Percentiles rank a stretch among this genome's conserved stretches.
These are phyloP conservation scores for Bursaphelenchus okinawaensis DNA, from an alignment of 2,888 invertebrate species.

Conservation along the genomic window DNA sequence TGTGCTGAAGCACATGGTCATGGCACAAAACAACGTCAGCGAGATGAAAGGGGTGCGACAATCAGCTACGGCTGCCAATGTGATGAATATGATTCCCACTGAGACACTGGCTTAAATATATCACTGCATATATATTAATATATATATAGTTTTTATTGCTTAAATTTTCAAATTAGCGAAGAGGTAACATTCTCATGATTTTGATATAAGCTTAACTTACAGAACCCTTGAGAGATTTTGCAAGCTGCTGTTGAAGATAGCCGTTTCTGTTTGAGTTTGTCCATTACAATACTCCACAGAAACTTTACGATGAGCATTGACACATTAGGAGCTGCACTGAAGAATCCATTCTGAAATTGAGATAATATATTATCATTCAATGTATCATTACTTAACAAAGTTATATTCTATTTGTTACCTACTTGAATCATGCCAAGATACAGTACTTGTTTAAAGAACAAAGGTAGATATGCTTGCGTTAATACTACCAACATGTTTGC, in stretches of 20 bases:
- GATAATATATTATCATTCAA: background rate
- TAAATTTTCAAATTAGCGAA: no score
- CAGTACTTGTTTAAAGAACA: constrained; percentile 48
- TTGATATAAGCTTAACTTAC: constrained; percentile 16
- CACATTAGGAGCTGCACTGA: constrained; percentile 36
- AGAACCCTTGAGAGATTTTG: constrained; percentile 39
- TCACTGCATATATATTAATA: background rate
- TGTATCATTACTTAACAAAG: background rate
- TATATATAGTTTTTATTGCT: background rate
- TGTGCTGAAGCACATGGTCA: constrained; percentile 34
- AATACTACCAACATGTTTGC: constrained; percentile 39
- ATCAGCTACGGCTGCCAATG: constrained; percentile 23
- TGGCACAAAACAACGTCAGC: constrained; percentile 19
- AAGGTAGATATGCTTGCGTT: constrained; percentile 43
- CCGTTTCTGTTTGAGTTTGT: constrained; percentile 29
- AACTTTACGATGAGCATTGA: constrained; percentile 37
- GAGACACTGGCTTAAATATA: constrained; percentile 29
- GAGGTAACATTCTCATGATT: constrained; percentile 8
- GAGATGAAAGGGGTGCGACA: constrained; percentile 23
- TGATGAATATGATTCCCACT: constrained; percentile 21
- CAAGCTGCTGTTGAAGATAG: constrained; percentile 31
- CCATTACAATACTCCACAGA: constrained; percentile 41
- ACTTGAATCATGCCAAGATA: constrained; percentile 31
- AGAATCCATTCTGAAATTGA: constrained; percentile 41
- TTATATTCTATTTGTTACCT: constrained; percentile 1